Percentiles rank a stretch among this genome's conserved stretches.
phyloP scores from a whole-genome alignment of 30 jellyfish, hydroid and myxozoan genomes.

The Chrysaora quinquecirrha region DNA sequence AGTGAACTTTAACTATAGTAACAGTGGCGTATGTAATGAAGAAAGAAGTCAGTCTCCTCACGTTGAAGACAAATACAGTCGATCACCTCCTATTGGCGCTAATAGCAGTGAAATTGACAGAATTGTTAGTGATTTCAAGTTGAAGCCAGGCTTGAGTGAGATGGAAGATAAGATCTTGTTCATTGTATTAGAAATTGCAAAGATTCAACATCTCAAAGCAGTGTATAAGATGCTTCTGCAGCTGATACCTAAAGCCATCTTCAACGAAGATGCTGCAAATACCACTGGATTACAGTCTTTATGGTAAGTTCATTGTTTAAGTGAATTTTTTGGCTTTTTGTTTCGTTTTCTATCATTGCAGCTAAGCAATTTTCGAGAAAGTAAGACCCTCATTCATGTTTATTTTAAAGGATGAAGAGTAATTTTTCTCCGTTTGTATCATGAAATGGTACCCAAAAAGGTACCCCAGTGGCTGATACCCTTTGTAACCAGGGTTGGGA shows the following conservation, averaged over 20 bases:
- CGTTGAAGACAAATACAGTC: no score
- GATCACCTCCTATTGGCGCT: no score
- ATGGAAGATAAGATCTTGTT: conserved; percentile 22
- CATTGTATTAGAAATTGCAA: conserved; percentile 28
- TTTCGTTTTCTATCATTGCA: background rate
- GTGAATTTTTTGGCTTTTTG: background rate
- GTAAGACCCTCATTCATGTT: background rate
- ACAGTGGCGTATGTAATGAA: background rate
- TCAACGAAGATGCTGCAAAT: background rate
- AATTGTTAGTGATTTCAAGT: background rate
- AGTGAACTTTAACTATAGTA: background rate
- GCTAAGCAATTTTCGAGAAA: background rate
- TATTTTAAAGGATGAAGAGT: background rate
- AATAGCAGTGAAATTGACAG: background rate
- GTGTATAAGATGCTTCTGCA: conserved; percentile 17
- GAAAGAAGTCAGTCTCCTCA: no score
- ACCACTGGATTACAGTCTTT: conserved; percentile 28
- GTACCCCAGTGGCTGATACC: no score
- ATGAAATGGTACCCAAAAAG: background rate
- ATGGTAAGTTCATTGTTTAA: conserved; percentile 59
- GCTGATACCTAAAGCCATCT: conserved; percentile 45
- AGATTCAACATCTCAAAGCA: conserved; percentile 48
- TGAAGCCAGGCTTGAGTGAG: conserved; percentile 19
- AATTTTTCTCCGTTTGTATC: background rate
- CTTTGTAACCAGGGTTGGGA: no score